phyloP scores from a whole-genome alignment of 2,888 invertebrate species.

The Noctua comes region DNA sequence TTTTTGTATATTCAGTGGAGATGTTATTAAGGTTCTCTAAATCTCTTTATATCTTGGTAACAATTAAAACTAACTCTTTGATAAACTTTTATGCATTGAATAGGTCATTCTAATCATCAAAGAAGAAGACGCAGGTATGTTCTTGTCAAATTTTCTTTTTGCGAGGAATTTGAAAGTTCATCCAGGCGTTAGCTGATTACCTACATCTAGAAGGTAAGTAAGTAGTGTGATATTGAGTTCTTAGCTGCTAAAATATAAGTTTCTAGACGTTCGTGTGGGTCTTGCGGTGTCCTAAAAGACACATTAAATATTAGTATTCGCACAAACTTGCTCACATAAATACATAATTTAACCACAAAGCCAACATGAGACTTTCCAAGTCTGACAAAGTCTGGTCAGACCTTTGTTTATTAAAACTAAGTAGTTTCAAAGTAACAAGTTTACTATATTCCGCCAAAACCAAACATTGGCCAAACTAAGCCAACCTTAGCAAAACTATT shows the following conservation, averaged over 20 bases:
- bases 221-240: background rate
- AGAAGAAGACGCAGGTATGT: background rate
- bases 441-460: background rate
- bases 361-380: slow-evolving; percentile 13
- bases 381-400: slow-evolving; percentile 24
- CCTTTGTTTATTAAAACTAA: slow-evolving; percentile 19
- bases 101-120: background rate
- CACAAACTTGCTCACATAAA: slow-evolving; percentile 13
- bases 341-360: slow-evolving; percentile 23
- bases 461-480: slow-evolving; percentile 11
- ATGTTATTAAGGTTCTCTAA: background rate
- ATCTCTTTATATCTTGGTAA: background rate
- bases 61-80: background rate
- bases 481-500: background rate
- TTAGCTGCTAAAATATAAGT: background rate
- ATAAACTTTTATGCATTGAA: background rate
- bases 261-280: background rate
- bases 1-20: background rate
- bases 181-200: background rate
- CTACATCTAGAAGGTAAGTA: background rate
- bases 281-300: background rate
- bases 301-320: slow-evolving; percentile 4
- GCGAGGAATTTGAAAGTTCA: background rate
- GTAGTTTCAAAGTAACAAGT: slow-evolving; percentile 23
- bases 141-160: background rate